Conservation (phyloP, 2,113 vertebrate genomes). For the Anarhynchus alexandrinus region DNA sequence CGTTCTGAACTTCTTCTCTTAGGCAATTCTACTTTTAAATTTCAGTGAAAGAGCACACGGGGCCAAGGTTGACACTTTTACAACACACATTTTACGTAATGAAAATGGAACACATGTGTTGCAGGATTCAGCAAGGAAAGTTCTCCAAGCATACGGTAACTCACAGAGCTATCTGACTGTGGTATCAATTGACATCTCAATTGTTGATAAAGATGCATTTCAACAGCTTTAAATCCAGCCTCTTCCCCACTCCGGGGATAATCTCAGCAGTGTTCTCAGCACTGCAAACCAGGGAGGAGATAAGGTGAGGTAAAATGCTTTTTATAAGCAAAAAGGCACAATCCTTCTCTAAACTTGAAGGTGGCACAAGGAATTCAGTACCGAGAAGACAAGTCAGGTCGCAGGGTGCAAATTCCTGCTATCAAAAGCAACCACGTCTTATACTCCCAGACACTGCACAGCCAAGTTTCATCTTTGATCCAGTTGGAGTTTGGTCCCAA, state of each 20-base stretch:
- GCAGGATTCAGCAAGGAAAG: neutral
- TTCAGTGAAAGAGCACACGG: neutral
- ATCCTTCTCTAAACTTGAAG: neutral
- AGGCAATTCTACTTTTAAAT: neutral
- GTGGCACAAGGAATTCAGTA: neutral
- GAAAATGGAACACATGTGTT: fast-evolving
- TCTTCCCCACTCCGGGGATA: neutral
- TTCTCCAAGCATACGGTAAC: neutral
- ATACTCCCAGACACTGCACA: neutral
- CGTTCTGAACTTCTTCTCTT: neutral
- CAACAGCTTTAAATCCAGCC: neutral
- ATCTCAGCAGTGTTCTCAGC: neutral
- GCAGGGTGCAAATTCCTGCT: neutral
- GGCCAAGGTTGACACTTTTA: neutral
- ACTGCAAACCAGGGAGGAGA: neutral
- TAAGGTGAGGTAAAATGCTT: neutral
- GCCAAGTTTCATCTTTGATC: neutral
- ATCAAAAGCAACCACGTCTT: neutral
- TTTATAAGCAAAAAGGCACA: fast-evolving
- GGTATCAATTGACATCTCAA: neutral
- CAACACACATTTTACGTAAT: fast-evolving
- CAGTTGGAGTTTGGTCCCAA: neutral
- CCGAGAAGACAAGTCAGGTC: neutral
- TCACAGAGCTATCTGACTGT: neutral
- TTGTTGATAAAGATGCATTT: neutral